Evolutionary conservation across 2,888 invertebrate species (phyloP).

Genomic region (Thereva unica): DNA sequence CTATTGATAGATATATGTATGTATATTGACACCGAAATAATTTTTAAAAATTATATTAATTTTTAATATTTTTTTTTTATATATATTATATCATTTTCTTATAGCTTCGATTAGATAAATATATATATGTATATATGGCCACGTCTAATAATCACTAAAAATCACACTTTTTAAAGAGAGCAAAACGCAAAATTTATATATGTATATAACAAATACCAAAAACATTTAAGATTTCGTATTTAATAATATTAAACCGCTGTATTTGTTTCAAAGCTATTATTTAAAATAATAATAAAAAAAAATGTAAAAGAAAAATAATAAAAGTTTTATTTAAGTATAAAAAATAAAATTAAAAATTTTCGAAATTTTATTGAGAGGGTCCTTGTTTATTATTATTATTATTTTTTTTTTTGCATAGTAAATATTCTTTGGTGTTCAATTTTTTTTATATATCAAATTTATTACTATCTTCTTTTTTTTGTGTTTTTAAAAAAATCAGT

Average conservation of each 20-base stretch:
- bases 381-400: slow-evolving; percentile 52
- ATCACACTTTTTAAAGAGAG: too few species aligned
- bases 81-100: too few species aligned
- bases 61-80: too few species aligned
- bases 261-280: too few species aligned
- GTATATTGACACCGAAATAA: slow-evolving; percentile 12
- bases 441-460: slow-evolving; percentile 9
- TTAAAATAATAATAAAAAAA: slow-evolving; percentile 33
- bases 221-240: too few species aligned
- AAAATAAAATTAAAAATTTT: slow-evolving; percentile 48
- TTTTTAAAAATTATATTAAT: too few species aligned
- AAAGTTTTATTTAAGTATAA: slow-evolving; percentile 48
- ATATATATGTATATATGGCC: too few species aligned
- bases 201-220: too few species aligned
- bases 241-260: too few species aligned
- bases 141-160: too few species aligned
- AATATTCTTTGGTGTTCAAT: slow-evolving; percentile 3
- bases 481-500: slow-evolving; percentile 7
- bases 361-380: slow-evolving; percentile 56
- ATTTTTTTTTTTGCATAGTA: slow-evolving; percentile 32
- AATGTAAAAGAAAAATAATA: slow-evolving; percentile 38
- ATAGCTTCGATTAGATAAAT: too few species aligned
- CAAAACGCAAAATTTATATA: too few species aligned
- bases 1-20: slow-evolving; percentile 16
- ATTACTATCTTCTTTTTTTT: slow-evolving; percentile 1